These are phyloP conservation scores for Shargacucullia verbasci DNA, from an alignment of 2,888 invertebrate species.

Conservation along the genomic window DNA sequence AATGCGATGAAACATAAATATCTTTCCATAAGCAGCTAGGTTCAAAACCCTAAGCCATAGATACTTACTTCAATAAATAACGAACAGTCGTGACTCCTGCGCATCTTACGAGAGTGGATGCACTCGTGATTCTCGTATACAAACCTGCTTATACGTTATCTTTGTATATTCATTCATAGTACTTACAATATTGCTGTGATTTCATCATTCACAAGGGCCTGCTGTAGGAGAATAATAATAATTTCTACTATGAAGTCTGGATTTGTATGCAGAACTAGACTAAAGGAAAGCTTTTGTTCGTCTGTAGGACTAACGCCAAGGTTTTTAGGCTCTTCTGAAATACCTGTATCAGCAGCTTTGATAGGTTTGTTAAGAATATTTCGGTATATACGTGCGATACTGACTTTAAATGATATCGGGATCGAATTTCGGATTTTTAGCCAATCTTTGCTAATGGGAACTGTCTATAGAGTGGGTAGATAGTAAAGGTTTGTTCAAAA, in stretches of 20 bases:
- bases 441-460: no score
- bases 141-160: conserved; percentile 7
- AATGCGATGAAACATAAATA: no score
- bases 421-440: no score
- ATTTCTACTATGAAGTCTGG: neutral
- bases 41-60: conserved; percentile 13
- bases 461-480: no score
- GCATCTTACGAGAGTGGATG: conserved; percentile 32
- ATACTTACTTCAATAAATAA: conserved; percentile 35
- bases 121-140: conserved; percentile 40
- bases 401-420: no score
- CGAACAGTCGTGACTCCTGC: conserved; percentile 44
- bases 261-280: neutral
- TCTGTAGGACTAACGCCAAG: no score
- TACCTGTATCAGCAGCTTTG: no score
- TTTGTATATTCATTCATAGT: conserved; percentile 27
- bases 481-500: no score
- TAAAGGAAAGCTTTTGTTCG: no score
- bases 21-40: neutral
- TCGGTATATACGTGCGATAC: no score
- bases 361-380: no score
- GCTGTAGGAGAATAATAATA: conserved; percentile 13
- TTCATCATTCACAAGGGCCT: conserved; percentile 28
- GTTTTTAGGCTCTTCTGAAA: no score
- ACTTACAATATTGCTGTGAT: conserved; percentile 11